These are phyloP conservation scores for Plusia festucae DNA, from an alignment of 2,888 invertebrate species.

Conservation along the genomic window DNA sequence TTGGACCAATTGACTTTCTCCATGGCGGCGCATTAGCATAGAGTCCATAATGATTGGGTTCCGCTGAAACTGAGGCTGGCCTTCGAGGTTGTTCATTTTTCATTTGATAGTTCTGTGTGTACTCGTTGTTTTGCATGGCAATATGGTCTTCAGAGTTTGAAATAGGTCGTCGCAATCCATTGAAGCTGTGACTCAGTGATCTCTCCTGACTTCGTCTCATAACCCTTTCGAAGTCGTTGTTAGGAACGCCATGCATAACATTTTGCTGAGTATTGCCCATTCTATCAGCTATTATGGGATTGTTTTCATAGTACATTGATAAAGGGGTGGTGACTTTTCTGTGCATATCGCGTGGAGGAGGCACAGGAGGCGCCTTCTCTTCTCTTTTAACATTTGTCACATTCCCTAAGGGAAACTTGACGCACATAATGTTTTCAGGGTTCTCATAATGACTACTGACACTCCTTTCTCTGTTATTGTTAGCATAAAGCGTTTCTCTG, in stretches of 20 bases:
- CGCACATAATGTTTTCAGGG: constrained; percentile 83
- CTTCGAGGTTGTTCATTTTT: constrained; percentile 82
- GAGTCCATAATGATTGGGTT: constrained; percentile 84
- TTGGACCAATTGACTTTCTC: constrained; percentile 76
- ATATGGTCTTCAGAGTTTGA: constrained; percentile 88
- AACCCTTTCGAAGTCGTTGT: constrained; percentile 85
- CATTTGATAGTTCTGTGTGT: constrained; percentile 71
- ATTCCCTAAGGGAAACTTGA: constrained; percentile 88
- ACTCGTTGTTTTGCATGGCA: constrained; percentile 86
- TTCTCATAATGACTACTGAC: constrained; percentile 78
- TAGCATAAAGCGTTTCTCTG: constrained; percentile 79
- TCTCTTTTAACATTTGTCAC: constrained; percentile 81
- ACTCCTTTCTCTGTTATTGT: constrained; percentile 79
- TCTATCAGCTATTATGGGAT: constrained; percentile 74
- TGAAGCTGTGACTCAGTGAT: constrained; percentile 81
- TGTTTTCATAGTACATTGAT: constrained; percentile 87
- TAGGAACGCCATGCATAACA: constrained; percentile 80
- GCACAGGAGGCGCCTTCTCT: constrained; percentile 91
- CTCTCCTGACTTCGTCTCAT: constrained; percentile 87
- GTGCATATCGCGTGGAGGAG: constrained; percentile 94
- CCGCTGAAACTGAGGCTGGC: constrained; percentile 86
- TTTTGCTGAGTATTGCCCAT: constrained; percentile 69
- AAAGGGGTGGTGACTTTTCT: constrained; percentile 88
- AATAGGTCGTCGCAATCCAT: constrained; percentile 83
- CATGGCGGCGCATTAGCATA: constrained; percentile 81